Base-by-base conservation (phyloP, 2,888 invertebrate genomes). In the Aspidiotus rigidus region DNA sequence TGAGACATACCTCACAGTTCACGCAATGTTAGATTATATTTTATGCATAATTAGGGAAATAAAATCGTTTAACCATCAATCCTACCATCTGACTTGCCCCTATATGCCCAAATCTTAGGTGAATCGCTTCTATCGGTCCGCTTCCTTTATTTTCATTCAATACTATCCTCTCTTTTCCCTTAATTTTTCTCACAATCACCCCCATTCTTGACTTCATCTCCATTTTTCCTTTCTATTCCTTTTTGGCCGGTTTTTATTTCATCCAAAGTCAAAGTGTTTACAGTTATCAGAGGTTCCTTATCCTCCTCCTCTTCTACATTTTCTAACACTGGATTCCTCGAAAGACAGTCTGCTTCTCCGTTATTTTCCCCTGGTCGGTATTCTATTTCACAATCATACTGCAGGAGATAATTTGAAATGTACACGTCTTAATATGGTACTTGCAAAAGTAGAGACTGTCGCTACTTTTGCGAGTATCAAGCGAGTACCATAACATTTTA, bases 1-100 rank as follows among this genome's bases (percentile, higher is more conserved):
- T 74, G 61, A 73, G 74, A 64, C 76, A 75, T 53, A 72, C 70
- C 59, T 70, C 69, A 59, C 61, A 61, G 15, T 8, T 40, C 15
- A 13, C 7, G 7, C 74, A 74, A 40, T 72, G 59, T 49, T 62
- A 56, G 70, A 70, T 72, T 71, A 74, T 73, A 16, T 74, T 54
- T 71, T 64, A 16, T 61, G 63, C 64, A 74, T 69, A 69, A 74
- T 61, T 61, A 13, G 10, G 8, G 15, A 39, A 41, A 59, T 61
- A 28, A 53, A 44, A 60, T n/a, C 17, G 28, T 57, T 13, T 5
- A 7, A n/a, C 17, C n/a, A 67, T 41, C n/a, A 17, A 57, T 5
- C 5, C 11, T 13, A 13, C 11, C n/a, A 67, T 49, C 13, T 67
- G 67, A 5, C 28, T 56, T 17, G 60, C 41, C 11, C 67, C 60